Evolutionary conservation across 64 coral and sea anemone species (phyloP).

Genomic region (Platygyra sinensis): DNA sequence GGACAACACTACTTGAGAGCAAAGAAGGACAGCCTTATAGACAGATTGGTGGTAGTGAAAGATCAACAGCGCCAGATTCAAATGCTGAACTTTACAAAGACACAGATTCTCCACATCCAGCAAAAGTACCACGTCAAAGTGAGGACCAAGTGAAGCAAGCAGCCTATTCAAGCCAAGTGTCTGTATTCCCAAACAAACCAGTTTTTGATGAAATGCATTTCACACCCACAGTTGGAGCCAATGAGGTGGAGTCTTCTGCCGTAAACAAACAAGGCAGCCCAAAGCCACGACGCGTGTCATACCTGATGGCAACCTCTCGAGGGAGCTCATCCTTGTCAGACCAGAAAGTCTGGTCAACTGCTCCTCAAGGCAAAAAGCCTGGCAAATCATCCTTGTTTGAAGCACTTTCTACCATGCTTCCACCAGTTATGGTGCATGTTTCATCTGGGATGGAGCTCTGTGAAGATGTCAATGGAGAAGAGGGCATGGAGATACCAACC

Average conservation of each 20-base stretch:
- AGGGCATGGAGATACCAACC: background rate
- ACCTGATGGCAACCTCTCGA: conserved; percentile 79
- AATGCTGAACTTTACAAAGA: conserved; percentile 26
- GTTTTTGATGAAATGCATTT: conserved; percentile 36
- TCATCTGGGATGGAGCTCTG: conserved; percentile 52
- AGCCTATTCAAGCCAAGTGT: conserved; percentile 38
- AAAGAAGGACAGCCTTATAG: background rate
- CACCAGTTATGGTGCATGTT: conserved; percentile 71
- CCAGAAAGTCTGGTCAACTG: conserved; percentile 22
- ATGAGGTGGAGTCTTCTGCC: background rate
- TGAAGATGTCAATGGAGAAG: conserved; percentile 17
- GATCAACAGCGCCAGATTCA: background rate
- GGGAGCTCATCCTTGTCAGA: background rate
- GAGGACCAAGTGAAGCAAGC: background rate
- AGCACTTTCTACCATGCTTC: conserved; percentile 54
- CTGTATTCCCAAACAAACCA: conserved; percentile 44
- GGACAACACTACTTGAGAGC: conserved; percentile 79
- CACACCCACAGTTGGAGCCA: background rate
- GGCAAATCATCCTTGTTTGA: conserved; percentile 40
- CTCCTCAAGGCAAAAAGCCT: conserved; percentile 19
- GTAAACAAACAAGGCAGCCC: conserved; percentile 51
- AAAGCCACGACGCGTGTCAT: conserved; percentile 66
- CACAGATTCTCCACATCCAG: background rate
- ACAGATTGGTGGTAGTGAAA: conserved; percentile 1
- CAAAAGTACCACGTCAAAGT: conserved; percentile 36